phyloP scores from a whole-genome alignment of 2,113 vertebrate species.

The Prinia subflava region DNA sequence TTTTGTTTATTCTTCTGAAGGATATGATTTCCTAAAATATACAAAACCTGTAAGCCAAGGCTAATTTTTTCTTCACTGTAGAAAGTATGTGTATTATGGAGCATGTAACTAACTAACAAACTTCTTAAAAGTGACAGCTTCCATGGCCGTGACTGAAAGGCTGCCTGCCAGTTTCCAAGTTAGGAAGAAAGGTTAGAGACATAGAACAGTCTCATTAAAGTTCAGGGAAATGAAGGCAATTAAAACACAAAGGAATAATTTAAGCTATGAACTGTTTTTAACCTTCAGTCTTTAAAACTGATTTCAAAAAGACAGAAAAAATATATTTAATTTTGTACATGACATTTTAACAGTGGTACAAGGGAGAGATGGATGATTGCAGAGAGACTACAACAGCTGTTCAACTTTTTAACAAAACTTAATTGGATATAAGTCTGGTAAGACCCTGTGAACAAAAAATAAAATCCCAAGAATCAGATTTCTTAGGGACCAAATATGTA shows the following conservation, averaged over 20 bases:
- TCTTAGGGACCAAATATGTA: neutral
- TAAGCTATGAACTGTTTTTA: neutral
- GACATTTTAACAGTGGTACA: neutral
- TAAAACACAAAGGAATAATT: neutral
- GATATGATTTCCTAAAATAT: conserved; percentile 34
- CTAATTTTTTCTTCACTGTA: neutral
- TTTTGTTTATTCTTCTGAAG: conserved; percentile 9
- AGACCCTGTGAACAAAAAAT: neutral
- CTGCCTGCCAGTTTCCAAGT: neutral
- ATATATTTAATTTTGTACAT: neutral
- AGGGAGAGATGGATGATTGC: neutral
- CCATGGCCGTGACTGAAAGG: neutral
- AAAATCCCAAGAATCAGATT: neutral
- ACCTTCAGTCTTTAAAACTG: neutral
- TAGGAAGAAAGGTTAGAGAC: neutral
- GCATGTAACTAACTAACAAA: neutral
- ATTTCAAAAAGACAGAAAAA: neutral
- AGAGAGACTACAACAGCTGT: neutral
- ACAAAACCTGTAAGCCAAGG: neutral
- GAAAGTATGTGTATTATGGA: neutral
- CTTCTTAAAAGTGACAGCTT: neutral
- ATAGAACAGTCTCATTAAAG: neutral
- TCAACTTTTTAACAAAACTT: neutral
- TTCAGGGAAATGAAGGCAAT: neutral
- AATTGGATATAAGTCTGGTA: neutral